These are phyloP conservation scores for Hypotaenidia philippensis DNA, from an alignment of 2,797 vertebrate species.

Conservation along the genomic window DNA sequence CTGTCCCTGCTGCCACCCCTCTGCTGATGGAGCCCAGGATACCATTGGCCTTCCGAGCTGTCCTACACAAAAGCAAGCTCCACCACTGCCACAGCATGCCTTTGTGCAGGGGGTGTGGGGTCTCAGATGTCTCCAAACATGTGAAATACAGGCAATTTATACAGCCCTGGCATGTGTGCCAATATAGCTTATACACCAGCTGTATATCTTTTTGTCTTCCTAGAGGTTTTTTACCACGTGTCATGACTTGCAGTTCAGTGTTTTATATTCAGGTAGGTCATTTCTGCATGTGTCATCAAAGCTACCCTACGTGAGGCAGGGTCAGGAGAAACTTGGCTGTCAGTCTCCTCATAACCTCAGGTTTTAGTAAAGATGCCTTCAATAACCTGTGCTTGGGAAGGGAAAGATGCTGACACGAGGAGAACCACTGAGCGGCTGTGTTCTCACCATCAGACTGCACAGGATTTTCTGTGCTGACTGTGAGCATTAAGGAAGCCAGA, in stretches of 20 bases:
- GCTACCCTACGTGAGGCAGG: background rate
- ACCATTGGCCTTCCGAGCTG: too few species aligned
- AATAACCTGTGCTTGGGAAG: background rate
- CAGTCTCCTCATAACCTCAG: background rate
- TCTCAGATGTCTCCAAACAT: background rate
- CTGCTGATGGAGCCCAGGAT: too few species aligned
- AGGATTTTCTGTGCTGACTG: background rate
- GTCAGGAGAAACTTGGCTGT: background rate
- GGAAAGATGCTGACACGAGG: background rate
- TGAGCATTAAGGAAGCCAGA: background rate
- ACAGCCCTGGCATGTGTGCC: background rate
- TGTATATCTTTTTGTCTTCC: background rate
- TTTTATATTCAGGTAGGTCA: background rate
- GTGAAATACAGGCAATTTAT: background rate
- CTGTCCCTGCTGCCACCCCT: too few species aligned
- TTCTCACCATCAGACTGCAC: background rate
- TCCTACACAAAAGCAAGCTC: fast-evolving
- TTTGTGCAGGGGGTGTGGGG: background rate
- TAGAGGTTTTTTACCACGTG: fast-evolving
- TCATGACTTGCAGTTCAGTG: background rate
- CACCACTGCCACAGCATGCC: background rate
- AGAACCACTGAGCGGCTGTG: background rate
- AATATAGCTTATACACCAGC: fast-evolving
- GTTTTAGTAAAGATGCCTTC: background rate
- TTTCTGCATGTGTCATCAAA: background rate